phyloP scores from a whole-genome alignment of 2,888 invertebrate genomes.

The Nineta flava region DNA sequence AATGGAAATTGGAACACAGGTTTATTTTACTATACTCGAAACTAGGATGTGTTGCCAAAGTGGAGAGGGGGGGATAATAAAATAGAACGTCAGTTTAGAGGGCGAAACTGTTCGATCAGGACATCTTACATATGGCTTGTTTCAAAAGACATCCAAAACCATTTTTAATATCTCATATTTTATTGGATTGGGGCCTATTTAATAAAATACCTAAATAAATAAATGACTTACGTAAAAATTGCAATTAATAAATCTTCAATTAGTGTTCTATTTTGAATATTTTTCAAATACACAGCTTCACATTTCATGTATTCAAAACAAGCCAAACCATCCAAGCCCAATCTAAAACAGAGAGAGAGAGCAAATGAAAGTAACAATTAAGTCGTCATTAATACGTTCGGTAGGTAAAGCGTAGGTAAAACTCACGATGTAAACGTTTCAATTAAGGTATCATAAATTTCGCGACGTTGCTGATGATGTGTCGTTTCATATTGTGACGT shows the following conservation, averaged over 20 bases:
- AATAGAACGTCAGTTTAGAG: too few relatives aligned
- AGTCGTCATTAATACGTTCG: too few relatives aligned
- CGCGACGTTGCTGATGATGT: constrained; percentile 34
- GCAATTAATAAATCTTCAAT: constrained; percentile 48
- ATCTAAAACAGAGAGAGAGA: constrained; percentile 28
- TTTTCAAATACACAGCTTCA: constrained; percentile 40
- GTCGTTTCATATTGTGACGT: constrained; percentile 19
- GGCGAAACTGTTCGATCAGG: too few relatives aligned
- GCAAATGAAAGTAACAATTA: background rate
- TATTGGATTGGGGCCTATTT: background rate
- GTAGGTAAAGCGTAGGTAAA: too few relatives aligned
- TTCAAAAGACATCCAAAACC: too few relatives aligned
- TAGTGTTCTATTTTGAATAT: constrained; percentile 42
- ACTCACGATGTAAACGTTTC: constrained; percentile 30
- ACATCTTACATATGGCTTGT: too few relatives aligned
- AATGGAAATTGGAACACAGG: too few relatives aligned
- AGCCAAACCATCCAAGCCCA: constrained; percentile 41
- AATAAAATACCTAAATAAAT: background rate
- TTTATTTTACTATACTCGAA: too few relatives aligned
- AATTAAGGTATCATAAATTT: constrained; percentile 33
- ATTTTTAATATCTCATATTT: too few relatives aligned
- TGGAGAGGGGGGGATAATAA: too few relatives aligned
- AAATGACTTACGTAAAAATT: constrained; percentile 38
- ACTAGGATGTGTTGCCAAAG: too few relatives aligned
- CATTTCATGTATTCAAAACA: constrained; percentile 54